Base-by-base conservation (phyloP, 2,113 vertebrate genomes). In the Pyxicephalus adspersus region DNA sequence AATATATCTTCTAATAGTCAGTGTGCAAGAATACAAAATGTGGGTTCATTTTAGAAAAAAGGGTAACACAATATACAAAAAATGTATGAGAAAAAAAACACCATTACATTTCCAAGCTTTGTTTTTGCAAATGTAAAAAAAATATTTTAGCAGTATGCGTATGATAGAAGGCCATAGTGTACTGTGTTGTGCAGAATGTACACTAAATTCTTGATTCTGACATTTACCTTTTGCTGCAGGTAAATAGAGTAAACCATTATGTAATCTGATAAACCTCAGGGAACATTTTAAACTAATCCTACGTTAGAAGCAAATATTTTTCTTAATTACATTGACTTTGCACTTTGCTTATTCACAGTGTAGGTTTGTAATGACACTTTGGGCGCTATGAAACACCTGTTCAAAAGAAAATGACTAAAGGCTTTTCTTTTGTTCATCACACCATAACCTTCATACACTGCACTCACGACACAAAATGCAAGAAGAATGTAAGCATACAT, bases 321-420 rank as follows among this genome's bases (percentile, higher is more conserved):
- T 3, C 50, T 19, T 38, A 45, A 75, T 60, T 75, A 19, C 57
- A 38, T 7, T 19, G 5, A 61, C 57, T 45, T 15, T 60, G 54
- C 5, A 61, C 6, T 45, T 75, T 38, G 61, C 55, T 6, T 72
- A 51, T 54, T 55, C 26, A 9, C 5, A 58, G 6, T 45, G 31
- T 38, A 20, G 20, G 9, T 22, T 15, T 61, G 31, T 45, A 29
- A 34, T 45, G 64, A 18, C 31, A 45, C 34, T 4, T 23, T 70
- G 19, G 34, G 26, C 22, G 28, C 19, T 73, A 19, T 20, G 31
- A 74, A 73, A 60, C 71, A 74, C 55, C 54, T 58, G 28, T 38
- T 74, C 23, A 38, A 34, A n/a, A 22, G 13, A 60, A 34, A 60
- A 34, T 23, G 54, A 16, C 29, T 29, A 4, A 3, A 55, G 28